These are phyloP conservation scores for Latrodectus geometricus DNA, from an alignment of 1,140 invertebrate species.

Conservation along the genomic window DNA sequence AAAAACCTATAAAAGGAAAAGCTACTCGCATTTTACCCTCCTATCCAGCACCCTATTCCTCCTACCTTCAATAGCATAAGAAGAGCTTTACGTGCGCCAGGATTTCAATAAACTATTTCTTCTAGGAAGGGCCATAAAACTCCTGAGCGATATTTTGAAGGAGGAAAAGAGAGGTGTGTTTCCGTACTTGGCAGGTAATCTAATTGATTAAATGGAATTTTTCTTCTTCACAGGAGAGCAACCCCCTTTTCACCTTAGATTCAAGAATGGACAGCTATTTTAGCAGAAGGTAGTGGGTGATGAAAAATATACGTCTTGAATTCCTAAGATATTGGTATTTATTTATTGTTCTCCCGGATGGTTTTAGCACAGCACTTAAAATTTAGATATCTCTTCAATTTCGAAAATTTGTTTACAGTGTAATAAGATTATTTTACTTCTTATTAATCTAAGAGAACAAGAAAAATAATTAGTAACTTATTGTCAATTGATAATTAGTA, in stretches of 20 bases:
- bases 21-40: neutral
- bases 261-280: neutral
- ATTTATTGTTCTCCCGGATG: neutral
- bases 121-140: constrained; percentile 25
- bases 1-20: neutral
- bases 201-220: constrained; percentile 43
- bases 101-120: constrained; percentile 31
- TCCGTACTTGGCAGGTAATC: constrained; percentile 31
- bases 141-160: constrained; percentile 24
- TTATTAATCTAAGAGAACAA: no score
- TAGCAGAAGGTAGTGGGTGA: neutral
- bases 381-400: no score
- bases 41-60: neutral
- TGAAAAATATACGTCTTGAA: neutral
- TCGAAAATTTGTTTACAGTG: no score
- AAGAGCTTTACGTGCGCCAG: neutral
- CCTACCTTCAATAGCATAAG: neutral
- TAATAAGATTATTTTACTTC: no score
- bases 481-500: no score
- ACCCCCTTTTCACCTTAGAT: neutral
- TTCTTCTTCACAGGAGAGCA: neutral
- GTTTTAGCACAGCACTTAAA: no score
- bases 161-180: constrained; percentile 1
- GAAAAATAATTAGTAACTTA: no score
- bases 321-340: neutral